Evolutionary conservation across 2,113 vertebrate genomes (phyloP).

Genomic region (Tor tambroides): DNA sequence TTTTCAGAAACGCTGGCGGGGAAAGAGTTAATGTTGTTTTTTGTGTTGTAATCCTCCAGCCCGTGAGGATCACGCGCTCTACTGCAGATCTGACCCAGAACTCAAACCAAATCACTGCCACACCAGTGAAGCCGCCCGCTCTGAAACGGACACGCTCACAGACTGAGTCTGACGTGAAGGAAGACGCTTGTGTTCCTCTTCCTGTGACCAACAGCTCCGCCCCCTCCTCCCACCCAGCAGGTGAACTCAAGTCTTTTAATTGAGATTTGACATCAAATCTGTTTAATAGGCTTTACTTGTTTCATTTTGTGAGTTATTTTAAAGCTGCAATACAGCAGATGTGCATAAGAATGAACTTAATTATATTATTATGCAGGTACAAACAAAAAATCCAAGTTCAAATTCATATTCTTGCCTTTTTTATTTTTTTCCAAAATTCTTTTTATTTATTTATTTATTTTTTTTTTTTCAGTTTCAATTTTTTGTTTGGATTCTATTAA

Average conservation of each 20-base stretch:
- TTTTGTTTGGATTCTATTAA: too few relatives aligned
- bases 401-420: neutral
- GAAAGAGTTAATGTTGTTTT: neutral
- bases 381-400: neutral
- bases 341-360: neutral
- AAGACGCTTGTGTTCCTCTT: neutral
- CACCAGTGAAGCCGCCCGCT: rapidly evolving
- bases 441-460: too few relatives aligned
- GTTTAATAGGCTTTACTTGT: too few relatives aligned
- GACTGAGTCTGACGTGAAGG: neutral
- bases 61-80: neutral
- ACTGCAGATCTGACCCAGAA: neutral
- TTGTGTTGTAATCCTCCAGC: neutral
- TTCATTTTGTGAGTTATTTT: neutral
- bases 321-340: neutral
- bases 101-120: neutral
- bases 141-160: neutral
- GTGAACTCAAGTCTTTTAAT: neutral
- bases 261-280: neutral
- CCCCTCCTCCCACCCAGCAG: constrained; percentile 7
- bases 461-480: too few relatives aligned
- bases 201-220: neutral
- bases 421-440: neutral
- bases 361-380: neutral
- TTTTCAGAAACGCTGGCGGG: too few relatives aligned